phyloP scores from a whole-genome alignment of 2,797 vertebrate genomes.

The Pseudocheirus occidentalis region DNA sequence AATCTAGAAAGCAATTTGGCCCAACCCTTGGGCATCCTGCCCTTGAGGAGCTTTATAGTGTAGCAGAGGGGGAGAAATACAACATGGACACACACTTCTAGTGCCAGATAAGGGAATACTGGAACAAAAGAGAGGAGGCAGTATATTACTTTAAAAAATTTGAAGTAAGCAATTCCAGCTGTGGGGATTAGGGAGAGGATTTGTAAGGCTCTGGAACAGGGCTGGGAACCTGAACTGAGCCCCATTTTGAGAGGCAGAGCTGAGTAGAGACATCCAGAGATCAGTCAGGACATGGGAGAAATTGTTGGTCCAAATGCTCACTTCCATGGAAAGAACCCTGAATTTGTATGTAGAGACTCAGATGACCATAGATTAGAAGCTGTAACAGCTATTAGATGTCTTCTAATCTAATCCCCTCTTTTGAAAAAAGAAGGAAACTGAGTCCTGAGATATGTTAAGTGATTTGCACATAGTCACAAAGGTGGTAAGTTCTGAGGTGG shows the following conservation, averaged over 20 bases:
- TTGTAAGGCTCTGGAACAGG: background rate
- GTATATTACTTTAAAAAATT: background rate
- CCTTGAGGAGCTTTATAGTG: background rate
- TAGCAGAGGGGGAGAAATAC: background rate
- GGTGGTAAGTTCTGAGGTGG: background rate
- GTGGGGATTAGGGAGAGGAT: background rate
- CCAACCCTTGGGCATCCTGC: background rate
- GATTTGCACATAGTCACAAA: background rate
- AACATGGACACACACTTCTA: background rate
- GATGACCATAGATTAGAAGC: background rate
- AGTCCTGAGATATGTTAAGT: background rate
- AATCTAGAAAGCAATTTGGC: no score
- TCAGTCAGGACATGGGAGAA: background rate
- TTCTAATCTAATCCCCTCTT: background rate
- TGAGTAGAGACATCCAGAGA: background rate
- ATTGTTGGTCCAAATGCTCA: background rate
- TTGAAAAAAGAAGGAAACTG: constrained; percentile 11
- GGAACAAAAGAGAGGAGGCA: background rate
- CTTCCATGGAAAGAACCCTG: background rate
- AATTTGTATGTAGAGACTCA: background rate
- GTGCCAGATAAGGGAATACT: background rate
- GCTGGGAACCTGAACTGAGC: background rate
- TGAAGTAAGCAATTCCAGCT: background rate
- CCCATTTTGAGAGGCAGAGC: background rate
- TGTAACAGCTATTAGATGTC: background rate